Conservation (phyloP, 2,113 vertebrate species). For the Ceuthmochares aereus region DNA sequence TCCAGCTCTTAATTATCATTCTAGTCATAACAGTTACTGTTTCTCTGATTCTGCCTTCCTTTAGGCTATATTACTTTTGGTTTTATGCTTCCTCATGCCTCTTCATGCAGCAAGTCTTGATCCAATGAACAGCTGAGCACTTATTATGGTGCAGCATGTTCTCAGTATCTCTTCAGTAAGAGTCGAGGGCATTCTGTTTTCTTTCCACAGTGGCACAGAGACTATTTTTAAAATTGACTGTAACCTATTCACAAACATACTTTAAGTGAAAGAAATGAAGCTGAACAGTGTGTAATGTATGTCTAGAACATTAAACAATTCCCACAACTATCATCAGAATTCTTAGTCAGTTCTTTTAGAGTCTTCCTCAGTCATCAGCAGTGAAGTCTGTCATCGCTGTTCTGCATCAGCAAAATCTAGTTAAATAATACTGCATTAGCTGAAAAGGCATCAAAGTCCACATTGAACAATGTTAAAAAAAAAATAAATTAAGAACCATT, state of each 20-base stretch:
- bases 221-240: neutral
- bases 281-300: neutral
- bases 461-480: neutral
- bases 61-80: neutral
- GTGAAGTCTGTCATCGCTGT: neutral
- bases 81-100: neutral
- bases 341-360: neutral
- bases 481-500: neutral
- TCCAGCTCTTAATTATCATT: constrained; percentile 32
- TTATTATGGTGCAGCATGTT: neutral
- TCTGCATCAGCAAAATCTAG: neutral
- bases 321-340: neutral
- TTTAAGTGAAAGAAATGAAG: neutral
- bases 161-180: neutral
- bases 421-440: neutral
- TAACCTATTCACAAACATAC: neutral
- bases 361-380: neutral
- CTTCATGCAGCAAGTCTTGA: neutral
- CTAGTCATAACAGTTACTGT: neutral
- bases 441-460: neutral
- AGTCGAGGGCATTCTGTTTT: neutral
- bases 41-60: neutral
- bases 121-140: neutral
- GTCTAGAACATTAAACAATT: neutral
- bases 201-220: neutral